phyloP scores from a whole-genome alignment of 2,888 invertebrate species.

The Diaphora mendica region DNA sequence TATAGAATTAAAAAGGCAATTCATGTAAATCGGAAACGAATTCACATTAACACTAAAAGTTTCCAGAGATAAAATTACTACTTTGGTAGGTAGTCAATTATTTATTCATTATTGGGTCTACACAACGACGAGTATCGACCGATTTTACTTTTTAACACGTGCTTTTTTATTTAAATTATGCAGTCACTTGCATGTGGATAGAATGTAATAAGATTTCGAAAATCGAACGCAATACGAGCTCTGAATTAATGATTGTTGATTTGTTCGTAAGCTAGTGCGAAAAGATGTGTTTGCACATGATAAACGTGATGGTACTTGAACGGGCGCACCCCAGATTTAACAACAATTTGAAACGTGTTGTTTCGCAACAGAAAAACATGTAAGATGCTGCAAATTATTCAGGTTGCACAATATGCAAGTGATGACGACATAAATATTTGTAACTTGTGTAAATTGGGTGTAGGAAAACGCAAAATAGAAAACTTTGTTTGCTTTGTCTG shows the following conservation, averaged over 20 bases:
- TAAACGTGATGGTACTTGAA: conserved; percentile 49
- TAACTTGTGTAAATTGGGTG: conserved; percentile 7
- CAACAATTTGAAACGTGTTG: conserved; percentile 19
- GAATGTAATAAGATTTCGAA: conserved; percentile 65
- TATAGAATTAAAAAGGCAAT: neutral
- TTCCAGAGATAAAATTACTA: neutral
- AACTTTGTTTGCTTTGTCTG: neutral
- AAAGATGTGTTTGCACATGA: conserved; percentile 51
- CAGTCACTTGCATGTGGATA: conserved; percentile 50
- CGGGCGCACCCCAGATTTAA: conserved; percentile 28
- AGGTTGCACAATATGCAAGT: conserved; percentile 32
- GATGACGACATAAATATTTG: conserved; percentile 17
- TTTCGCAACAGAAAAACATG: conserved; percentile 44
- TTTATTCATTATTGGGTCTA: conserved; percentile 8
- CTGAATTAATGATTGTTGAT: conserved; percentile 59
- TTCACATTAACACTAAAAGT: neutral
- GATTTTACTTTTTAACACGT: conserved; percentile 50
- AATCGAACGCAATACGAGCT: conserved; percentile 61
- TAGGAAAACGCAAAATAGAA: conserved; percentile 11
- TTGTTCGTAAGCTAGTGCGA: conserved; percentile 48
- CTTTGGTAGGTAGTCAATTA: neutral
- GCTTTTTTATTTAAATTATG: conserved; percentile 65
- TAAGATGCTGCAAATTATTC: conserved; percentile 33
- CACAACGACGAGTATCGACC: neutral
- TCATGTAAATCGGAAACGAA: neutral